Evolutionary conservation across 2,797 vertebrate genomes (phyloP), one percentile per base, ranked within the genome.

Genomic region (Pempheris klunzingeri): DNA sequence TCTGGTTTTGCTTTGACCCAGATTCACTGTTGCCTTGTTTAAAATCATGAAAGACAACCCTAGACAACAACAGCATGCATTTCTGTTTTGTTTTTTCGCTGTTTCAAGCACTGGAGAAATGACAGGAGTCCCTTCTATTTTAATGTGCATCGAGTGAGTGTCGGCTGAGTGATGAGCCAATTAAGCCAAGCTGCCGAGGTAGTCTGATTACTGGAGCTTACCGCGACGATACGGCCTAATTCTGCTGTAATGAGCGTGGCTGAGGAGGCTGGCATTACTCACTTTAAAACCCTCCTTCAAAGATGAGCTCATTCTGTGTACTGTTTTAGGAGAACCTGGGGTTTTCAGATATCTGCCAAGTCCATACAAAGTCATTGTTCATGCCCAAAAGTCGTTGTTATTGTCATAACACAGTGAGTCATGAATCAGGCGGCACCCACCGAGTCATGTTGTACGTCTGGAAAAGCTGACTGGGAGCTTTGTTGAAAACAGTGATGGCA

Each of bases 161-260:
- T 82, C 73, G 22, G 81, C 80, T 83, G 87, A 93, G 80, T 76
- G 90, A 91, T 89, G 91, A 93, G 90, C 91, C 90, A 90, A 92
- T 93, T 92, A 91, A 88, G 82, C 69, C 74, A 12, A 83, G 82
- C 82, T 52, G 86, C 87, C 70, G 80, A 87, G 84, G 87, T 90
- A 88, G 83, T 84, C 87, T 90, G 91, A 93, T 93, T 90, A 90
- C 88, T 78, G 82, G 80, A 90, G 88, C 86, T 92, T 90, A 90
- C 86, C 34, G 57, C 62, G 17, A 71, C 84, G 83, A 90, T 82
- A 83, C 54, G 59, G 85, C 88, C 86, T 92, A 88, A 93, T 92
- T 92, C 72, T 53, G 60, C 85, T 81, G 72, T 90, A 90, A 92
- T 90, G 92, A 92, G 87, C 74, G 43, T 32, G 75, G 83, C 83